These are phyloP conservation scores for Lates calcarifer DNA, from an alignment of 2,113 vertebrate genomes.

Conservation along the genomic window DNA sequence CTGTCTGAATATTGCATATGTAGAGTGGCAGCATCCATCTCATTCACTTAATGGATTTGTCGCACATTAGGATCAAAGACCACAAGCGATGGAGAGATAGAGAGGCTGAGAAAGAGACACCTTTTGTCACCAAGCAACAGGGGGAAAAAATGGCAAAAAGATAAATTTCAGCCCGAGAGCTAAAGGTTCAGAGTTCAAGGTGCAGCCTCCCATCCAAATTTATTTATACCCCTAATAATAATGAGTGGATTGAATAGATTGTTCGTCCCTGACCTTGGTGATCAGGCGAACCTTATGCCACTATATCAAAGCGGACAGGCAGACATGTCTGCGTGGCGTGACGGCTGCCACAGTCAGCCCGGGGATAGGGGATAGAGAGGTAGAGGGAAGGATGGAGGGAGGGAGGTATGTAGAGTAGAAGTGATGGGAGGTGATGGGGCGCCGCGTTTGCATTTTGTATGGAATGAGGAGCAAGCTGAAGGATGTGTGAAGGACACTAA, in stretches of 20 bases:
- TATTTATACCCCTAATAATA: constrained; percentile 97
- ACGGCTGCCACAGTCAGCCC: constrained; percentile 48
- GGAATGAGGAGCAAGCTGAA: constrained; percentile 82
- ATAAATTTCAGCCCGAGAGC: constrained; percentile 84
- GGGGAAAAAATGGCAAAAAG: constrained; percentile 73
- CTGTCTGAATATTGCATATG: constrained; percentile 78
- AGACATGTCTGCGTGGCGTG: constrained; percentile 62
- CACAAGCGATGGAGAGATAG: constrained; percentile 12
- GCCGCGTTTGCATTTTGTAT: constrained; percentile 83
- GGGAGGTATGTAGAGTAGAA: constrained; percentile 55
- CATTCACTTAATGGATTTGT: constrained; percentile 90
- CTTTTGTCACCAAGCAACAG: constrained; percentile 69
- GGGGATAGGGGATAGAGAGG: constrained; percentile 30
- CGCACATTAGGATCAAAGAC: constrained; percentile 61
- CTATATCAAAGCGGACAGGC: constrained; percentile 79
- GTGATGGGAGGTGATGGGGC: constrained; percentile 65
- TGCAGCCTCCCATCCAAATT: constrained; percentile 90
- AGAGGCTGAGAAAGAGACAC: constrained; percentile 55
- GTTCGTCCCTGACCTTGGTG: constrained; percentile 89
- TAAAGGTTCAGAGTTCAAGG: constrained; percentile 94
- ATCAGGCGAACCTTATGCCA: constrained; percentile 84
- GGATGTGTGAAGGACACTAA: constrained; percentile 84
- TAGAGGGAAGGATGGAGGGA: constrained; percentile 20
- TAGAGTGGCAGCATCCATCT: constrained; percentile 61
- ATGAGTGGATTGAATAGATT: constrained; percentile 90